Percentiles rank a stretch among this genome's conserved stretches.
phyloP scores from a whole-genome alignment of 2,113 vertebrate genomes.

The Cyanoliseus patagonus region DNA sequence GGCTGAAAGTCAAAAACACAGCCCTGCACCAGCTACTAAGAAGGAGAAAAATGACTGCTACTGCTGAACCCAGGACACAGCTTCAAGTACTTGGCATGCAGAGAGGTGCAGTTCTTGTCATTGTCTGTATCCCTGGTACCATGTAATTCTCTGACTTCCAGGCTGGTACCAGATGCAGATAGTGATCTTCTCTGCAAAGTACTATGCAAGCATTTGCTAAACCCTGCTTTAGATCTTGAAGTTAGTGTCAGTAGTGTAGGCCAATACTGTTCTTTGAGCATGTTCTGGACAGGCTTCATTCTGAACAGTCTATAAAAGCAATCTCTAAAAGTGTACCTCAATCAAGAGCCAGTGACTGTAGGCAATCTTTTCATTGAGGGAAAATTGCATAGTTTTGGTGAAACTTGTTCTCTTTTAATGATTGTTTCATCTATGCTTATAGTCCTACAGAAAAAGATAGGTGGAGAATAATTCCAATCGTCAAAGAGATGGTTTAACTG shows the following conservation, averaged over 20 bases:
- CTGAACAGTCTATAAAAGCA: background rate
- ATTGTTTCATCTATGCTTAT: background rate
- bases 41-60: too few species aligned
- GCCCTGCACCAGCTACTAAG: too few species aligned
- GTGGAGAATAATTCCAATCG: background rate
- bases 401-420: background rate
- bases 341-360: background rate
- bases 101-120: background rate
- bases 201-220: background rate
- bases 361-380: background rate
- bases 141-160: background rate
- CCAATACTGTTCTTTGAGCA: background rate
- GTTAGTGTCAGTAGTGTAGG: background rate
- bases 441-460: background rate
- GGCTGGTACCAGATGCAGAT: background rate
- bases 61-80: too few species aligned
- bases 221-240: background rate
- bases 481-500: background rate
- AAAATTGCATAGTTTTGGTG: background rate
- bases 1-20: too few species aligned
- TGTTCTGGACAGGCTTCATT: background rate
- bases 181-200: background rate
- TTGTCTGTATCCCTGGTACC: accelerated
- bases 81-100: background rate
- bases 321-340: background rate